Conservation (phyloP, 1,140 invertebrate genomes). For the Papilio aristodemus region DNA sequence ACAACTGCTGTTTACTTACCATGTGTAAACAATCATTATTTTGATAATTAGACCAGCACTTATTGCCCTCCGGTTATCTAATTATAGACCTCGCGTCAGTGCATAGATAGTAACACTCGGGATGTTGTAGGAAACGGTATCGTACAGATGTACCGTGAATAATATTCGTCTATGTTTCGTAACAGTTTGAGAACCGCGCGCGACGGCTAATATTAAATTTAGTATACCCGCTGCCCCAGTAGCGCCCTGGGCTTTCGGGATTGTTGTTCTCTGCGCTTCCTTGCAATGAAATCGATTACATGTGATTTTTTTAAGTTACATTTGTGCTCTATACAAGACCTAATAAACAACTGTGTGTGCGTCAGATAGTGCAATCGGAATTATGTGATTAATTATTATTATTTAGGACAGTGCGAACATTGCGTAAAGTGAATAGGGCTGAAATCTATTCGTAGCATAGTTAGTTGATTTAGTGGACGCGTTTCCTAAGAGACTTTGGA, state of each 20-base stretch:
- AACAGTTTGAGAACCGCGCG: constrained; percentile 65
- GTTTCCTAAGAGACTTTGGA: constrained; percentile 51
- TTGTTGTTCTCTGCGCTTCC: constrained; percentile 53
- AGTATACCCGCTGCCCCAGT: constrained; percentile 74
- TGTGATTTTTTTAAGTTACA: constrained; percentile 58
- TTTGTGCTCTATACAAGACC: constrained; percentile 50
- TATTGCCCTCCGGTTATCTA: constrained; percentile 35
- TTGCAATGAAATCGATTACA: constrained; percentile 66
- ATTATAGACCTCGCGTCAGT: constrained; percentile 33
- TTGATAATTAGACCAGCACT: constrained; percentile 37
- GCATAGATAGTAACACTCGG: constrained; percentile 38
- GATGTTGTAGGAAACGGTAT: constrained; percentile 27
- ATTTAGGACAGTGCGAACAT: constrained; percentile 41
- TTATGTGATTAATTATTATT: constrained; percentile 35
- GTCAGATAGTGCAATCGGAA: constrained; percentile 60
- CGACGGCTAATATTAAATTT: constrained; percentile 77
- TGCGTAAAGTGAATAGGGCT: constrained; percentile 37
- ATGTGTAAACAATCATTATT: constrained; percentile 35
- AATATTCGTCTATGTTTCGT: constrained; percentile 13
- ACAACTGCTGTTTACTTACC: constrained; percentile 29
- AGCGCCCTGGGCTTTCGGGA: constrained; percentile 65
- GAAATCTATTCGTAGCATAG: constrained; percentile 43
- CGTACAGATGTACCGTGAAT: constrained; percentile 1
- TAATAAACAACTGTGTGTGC: constrained; percentile 69
- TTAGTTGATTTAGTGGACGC: constrained; percentile 52